A percentile compares a stretch with the other conserved stretches of the same genome.
Conservation (phyloP, 2,113 vertebrate species). For the Cyphomyrus discorhynchus region DNA sequence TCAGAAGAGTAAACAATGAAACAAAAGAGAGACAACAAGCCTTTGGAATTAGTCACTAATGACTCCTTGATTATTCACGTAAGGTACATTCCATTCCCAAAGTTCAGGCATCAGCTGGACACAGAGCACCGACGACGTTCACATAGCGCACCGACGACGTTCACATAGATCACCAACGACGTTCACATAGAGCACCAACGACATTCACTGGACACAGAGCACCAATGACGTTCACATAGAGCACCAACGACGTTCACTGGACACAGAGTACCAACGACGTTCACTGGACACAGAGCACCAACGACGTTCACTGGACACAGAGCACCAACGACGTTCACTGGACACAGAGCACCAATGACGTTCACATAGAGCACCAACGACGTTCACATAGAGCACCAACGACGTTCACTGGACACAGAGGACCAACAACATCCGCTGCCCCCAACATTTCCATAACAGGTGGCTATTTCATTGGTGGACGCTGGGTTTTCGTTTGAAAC, state of each 20-base stretch:
- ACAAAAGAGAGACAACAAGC: not conserved
- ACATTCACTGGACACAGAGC: not conserved
- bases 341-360: not conserved
- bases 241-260: too few species aligned
- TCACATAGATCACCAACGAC: not conserved
- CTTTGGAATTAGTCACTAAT: not conserved
- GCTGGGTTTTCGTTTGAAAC: not conserved
- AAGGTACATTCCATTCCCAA: not conserved
- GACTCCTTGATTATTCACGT: not conserved
- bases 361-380: too few species aligned
- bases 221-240: not conserved
- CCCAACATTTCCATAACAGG: not conserved
- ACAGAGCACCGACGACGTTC: not conserved
- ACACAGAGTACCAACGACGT: not conserved
- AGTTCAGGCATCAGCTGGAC: not conserved
- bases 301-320: not conserved
- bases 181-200: not conserved
- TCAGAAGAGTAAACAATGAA: not conserved
- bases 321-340: not conserved
- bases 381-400: too few species aligned
- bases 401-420: too few species aligned
- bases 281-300: not conserved
- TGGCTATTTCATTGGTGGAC: not conserved
- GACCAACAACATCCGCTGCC: not conserved
- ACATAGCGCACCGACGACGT: too few species aligned